A percentile compares a stretch with the other conserved stretches of the same genome.
Conservation (phyloP, 1,140 invertebrate genomes). For the Rhopalosiphum padi region DNA sequence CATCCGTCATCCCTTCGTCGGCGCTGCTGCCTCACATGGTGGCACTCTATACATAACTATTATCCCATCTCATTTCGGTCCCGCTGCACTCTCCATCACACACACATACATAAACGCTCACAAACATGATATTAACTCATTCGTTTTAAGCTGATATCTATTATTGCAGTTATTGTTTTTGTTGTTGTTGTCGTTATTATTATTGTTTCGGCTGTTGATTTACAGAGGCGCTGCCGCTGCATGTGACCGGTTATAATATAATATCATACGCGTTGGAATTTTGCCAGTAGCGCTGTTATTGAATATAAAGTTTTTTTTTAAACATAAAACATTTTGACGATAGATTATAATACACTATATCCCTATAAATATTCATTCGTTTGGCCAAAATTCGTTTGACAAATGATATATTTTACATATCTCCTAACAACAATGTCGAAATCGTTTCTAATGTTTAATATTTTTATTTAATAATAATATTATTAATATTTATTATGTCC, state of each 20-base stretch:
- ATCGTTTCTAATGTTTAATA: background rate
- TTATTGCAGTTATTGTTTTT: conserved; percentile 23
- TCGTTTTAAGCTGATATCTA: conserved; percentile 32
- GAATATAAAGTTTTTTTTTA: background rate
- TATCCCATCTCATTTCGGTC: background rate
- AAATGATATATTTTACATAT: background rate
- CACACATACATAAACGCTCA: background rate
- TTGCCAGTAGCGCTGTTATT: background rate
- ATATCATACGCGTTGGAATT: background rate
- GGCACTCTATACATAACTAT: background rate
- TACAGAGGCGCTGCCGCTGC: background rate
- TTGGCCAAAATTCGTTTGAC: background rate
- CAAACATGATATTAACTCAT: background rate
- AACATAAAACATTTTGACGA: background rate
- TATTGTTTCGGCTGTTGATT: conserved; percentile 36
- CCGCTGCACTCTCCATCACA: background rate
- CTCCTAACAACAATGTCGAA: background rate
- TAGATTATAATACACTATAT: background rate
- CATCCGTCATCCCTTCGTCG: background rate
- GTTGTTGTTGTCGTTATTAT: conserved; percentile 5
- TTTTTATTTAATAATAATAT: background rate
- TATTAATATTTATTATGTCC: background rate
- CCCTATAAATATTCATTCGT: background rate
- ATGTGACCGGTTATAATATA: background rate
- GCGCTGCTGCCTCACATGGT: too few relatives aligned